Base-by-base conservation (phyloP, 2,113 vertebrate genomes). In the Aptenodytes patagonicus region DNA sequence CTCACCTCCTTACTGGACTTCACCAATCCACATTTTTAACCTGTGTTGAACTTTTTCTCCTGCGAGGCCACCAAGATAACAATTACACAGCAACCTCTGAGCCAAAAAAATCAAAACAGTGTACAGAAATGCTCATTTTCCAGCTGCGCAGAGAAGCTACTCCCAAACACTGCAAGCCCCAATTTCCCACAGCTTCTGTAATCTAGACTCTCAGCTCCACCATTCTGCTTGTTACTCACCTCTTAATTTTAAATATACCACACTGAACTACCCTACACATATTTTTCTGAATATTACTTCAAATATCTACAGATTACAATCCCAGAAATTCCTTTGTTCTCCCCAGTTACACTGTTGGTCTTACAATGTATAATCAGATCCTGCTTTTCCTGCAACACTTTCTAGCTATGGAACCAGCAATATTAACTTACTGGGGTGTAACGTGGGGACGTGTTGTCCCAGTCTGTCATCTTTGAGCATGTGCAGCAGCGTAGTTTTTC, bases 391-490 rank as follows among this genome's bases (percentile, higher is more conserved):
- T 79, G 34, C 46, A 26, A 69, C 24, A n/a, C 22, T n/a, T 76
- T 17, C 20, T 11, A 78, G 80, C 26, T 44, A 10, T 8, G 61
- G 38, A 95, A 34, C 19, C 40, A 71, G 49, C 29, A 78, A 49
- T 4, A n/a, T 28, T 31, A 69, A 99, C 99, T 99, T 97, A 99
- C 99, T 99, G 95, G 99, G 99, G 98, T 99, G 99, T 97, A 99
- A 98, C 15, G 99, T 99, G 82, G 99, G 99, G 91, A 99, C 99
- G 11, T 99, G 99, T 55, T 99, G 99, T 96, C 99, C 99, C 98
- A 99, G 96, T 98, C 99, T 98, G 98, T 99, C 99, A 97, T 99
- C 99, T 99, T 99, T 99, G 90, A 99, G 99, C 99, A 99, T 99
- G 98, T 99, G 99, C 96, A 99, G 98, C 97, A 99, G 97, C 12